A percentile compares a stretch with the other conserved stretches of the same genome.
These are phyloP conservation scores for Diabrotica virgifera DNA, from an alignment of 1,140 invertebrate species.

Conservation along the genomic window DNA sequence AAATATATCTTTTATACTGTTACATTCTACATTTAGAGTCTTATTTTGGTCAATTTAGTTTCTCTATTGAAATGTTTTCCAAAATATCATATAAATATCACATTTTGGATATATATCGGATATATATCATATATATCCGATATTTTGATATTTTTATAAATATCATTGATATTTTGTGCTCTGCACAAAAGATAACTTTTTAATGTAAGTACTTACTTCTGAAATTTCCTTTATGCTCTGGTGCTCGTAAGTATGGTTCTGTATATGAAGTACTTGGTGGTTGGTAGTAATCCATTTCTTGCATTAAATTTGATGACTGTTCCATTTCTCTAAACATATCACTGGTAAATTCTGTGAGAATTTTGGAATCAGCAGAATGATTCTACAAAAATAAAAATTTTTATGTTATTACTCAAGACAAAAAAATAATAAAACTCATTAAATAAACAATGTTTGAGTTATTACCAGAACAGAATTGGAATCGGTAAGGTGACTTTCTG, in stretches of 20 bases:
- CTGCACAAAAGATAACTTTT: too few relatives aligned
- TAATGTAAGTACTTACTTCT: background rate
- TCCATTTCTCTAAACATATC: slow-evolving; percentile 44
- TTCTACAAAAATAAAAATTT: slow-evolving; percentile 31
- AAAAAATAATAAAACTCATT: slow-evolving; percentile 7
- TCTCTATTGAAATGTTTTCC: too few relatives aligned
- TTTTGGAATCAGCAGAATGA: slow-evolving; percentile 38
- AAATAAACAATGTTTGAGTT: background rate
- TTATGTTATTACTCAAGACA: background rate
- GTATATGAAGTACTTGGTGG: slow-evolving; percentile 37
- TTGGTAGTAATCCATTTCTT: slow-evolving; percentile 45
- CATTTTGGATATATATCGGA: too few relatives aligned
- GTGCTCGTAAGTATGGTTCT: slow-evolving; percentile 38
- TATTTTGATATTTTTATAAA: too few relatives aligned
- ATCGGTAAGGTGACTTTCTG: slow-evolving; percentile 71
- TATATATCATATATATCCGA: too few relatives aligned
- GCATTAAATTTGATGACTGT: slow-evolving; percentile 32
- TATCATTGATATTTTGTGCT: too few relatives aligned
- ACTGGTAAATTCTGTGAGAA: slow-evolving; percentile 46
- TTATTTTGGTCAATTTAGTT: too few relatives aligned
- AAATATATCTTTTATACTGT: too few relatives aligned
- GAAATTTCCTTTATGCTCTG: slow-evolving; percentile 37
- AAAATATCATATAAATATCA: too few relatives aligned
- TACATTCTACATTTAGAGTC: too few relatives aligned
- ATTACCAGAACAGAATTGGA: slow-evolving; percentile 61